Conservation (phyloP, 1,140 invertebrate genomes). For the Ruditapes philippinarum region DNA sequence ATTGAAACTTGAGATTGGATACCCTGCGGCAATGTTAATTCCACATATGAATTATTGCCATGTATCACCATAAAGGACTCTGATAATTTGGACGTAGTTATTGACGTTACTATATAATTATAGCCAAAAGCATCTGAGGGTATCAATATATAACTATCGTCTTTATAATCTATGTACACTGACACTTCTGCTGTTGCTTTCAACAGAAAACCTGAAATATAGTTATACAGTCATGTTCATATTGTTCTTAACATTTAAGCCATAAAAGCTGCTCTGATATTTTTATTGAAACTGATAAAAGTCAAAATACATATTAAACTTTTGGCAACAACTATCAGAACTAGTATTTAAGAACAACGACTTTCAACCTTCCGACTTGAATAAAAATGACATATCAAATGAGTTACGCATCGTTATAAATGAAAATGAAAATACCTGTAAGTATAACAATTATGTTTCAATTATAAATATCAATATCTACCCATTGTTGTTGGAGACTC, state of each 20-base stretch:
- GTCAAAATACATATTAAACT: too few relatives aligned
- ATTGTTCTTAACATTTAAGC: too few relatives aligned
- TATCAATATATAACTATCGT: constrained; percentile 1
- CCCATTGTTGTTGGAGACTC: neutral
- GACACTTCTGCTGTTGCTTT: constrained; percentile 2
- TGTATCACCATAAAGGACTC: constrained; percentile 38
- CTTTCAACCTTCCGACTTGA: too few relatives aligned
- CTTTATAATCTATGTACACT: constrained; percentile 8
- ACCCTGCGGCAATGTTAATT: constrained; percentile 10
- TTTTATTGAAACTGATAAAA: too few relatives aligned
- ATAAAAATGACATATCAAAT: too few relatives aligned
- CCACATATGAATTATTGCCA: constrained; percentile 26
- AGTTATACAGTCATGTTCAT: neutral
- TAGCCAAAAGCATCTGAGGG: constrained; percentile 19
- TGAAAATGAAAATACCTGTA: too few relatives aligned
- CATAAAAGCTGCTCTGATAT: too few relatives aligned
- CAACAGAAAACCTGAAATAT: constrained; percentile 20
- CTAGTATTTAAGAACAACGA: too few relatives aligned
- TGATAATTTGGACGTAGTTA: neutral
- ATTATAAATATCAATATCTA: neutral
- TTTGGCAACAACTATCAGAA: too few relatives aligned
- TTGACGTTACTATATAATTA: constrained; percentile 13
- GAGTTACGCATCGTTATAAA: too few relatives aligned
- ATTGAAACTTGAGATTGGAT: neutral
- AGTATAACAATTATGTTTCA: too few relatives aligned